Evolutionary conservation across 30 jellyfish, hydroid and myxozoan species (phyloP).

Genomic region (Aurelia sp.): DNA sequence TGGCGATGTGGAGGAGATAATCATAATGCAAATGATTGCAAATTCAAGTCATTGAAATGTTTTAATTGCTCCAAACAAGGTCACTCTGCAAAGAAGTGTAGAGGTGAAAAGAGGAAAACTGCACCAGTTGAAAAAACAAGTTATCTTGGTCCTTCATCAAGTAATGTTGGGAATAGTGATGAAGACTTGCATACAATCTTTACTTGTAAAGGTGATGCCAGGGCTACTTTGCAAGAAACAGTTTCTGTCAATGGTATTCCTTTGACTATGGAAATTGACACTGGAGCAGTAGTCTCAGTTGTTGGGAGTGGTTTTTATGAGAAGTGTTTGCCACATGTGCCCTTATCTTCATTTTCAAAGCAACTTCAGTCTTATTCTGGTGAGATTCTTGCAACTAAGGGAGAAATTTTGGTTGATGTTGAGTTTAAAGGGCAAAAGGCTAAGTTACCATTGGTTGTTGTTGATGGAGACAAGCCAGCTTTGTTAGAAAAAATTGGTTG

Average conservation of each 20-base stretch:
- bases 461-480: constrained; percentile 48
- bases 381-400: constrained; percentile 51
- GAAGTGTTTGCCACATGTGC: constrained; percentile 29
- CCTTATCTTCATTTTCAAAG: constrained; percentile 36
- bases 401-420: constrained; percentile 48
- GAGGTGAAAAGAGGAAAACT: background rate
- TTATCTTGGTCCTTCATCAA: constrained; percentile 30
- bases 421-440: constrained; percentile 33
- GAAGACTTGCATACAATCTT: no score
- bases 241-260: constrained; percentile 43
- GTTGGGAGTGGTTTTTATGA: constrained; percentile 13
- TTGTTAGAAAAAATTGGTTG: constrained; percentile 30
- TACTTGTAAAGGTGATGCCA: no score
- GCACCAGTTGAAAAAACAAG: constrained; percentile 44
- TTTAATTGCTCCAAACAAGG: constrained; percentile 36
- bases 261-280: constrained; percentile 48
- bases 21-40: constrained; percentile 44
- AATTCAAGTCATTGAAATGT: constrained; percentile 1
- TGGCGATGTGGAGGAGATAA: constrained; percentile 43
- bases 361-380: constrained; percentile 38
- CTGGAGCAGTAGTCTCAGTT: constrained; percentile 54
- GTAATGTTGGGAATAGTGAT: constrained; percentile 3
- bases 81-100: background rate
- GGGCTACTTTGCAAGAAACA: background rate
- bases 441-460: constrained; percentile 58